phyloP scores from a whole-genome alignment of 2,888 invertebrate genomes.

The Cantharis lateralis region DNA sequence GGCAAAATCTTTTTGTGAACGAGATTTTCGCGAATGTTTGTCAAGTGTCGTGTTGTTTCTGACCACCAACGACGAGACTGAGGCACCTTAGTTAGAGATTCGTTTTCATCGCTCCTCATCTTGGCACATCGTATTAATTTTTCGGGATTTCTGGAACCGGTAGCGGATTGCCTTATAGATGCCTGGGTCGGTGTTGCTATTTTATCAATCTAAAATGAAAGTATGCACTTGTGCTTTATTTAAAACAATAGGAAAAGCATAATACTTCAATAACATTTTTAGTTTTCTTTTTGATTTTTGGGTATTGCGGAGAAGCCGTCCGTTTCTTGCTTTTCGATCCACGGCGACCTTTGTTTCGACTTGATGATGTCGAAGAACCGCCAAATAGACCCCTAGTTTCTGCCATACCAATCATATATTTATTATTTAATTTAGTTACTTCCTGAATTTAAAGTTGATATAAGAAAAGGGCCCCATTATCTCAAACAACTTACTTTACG shows the following conservation, averaged over 20 bases:
- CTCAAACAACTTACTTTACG: conserved; percentile 62
- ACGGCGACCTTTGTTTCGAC: conserved; percentile 53
- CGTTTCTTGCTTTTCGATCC: conserved; percentile 50
- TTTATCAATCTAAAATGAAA: conserved; percentile 61
- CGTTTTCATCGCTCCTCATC: conserved; percentile 18
- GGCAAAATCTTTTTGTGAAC: conserved; percentile 49
- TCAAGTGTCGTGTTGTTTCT: conserved; percentile 51
- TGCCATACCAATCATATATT: conserved; percentile 83
- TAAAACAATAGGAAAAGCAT: conserved; percentile 5
- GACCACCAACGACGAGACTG: conserved; percentile 52
- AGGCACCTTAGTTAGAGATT: conserved; percentile 34
- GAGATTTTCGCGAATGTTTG: conserved; percentile 45
- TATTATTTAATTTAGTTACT: conserved; percentile 77
- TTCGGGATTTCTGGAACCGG: conserved; percentile 40
- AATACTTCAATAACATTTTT: conserved; percentile 45
- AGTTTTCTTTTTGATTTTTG: conserved; percentile 41
- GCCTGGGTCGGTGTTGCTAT: conserved; percentile 71
- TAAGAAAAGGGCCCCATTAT: background rate
- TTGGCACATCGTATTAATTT: conserved; percentile 32
- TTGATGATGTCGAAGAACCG: conserved; percentile 46
- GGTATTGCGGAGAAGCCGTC: conserved; percentile 35
- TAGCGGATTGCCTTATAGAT: conserved; percentile 60
- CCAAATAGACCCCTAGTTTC: conserved; percentile 79
- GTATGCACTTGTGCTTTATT: background rate
- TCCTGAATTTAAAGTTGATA: conserved; percentile 54